phyloP scores from a whole-genome alignment of 2,888 invertebrate genomes.

The Xestia rhomboidea region DNA sequence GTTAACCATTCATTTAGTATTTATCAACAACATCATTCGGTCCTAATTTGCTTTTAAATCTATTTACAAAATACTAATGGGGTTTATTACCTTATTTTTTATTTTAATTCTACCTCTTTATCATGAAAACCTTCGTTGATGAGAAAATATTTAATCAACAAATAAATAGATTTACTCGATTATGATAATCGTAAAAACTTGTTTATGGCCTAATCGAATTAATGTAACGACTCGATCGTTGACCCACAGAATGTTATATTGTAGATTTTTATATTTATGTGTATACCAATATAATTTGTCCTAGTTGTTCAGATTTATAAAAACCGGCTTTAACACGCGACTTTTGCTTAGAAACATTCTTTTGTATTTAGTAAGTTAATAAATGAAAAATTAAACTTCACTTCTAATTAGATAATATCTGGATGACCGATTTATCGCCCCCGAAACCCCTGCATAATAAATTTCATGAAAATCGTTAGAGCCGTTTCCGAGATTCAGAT shows the following conservation, averaged over 20 bases:
- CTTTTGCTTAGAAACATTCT: not conserved
- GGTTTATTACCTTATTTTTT: constrained; percentile 3
- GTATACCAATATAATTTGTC: constrained; percentile 38
- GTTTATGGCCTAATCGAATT: constrained; percentile 48
- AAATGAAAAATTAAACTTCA: not conserved
- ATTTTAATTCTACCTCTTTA: not conserved
- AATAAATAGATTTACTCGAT: constrained; percentile 10
- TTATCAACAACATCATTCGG: not conserved
- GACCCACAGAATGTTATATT: constrained; percentile 55
- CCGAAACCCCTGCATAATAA: too few species aligned
- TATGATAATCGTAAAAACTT: constrained; percentile 32
- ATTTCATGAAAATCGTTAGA: too few species aligned
- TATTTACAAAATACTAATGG: constrained; percentile 17
- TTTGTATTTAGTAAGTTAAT: not conserved
- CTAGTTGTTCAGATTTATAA: constrained; percentile 49
- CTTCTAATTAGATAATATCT: not conserved
- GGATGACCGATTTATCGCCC: too few species aligned
- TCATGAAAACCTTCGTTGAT: constrained; percentile 1
- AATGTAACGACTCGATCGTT: constrained; percentile 50
- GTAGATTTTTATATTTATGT: constrained; percentile 51
- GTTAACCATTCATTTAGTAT: not conserved
- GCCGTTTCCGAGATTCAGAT: too few species aligned
- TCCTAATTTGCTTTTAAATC: constrained; percentile 43
- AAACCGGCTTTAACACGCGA: too few species aligned
- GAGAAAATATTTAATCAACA: constrained; percentile 17